A percentile compares a stretch with the other conserved stretches of the same genome.
Conservation (phyloP, 2,797 vertebrate species). For the Margarornis squamiger region DNA sequence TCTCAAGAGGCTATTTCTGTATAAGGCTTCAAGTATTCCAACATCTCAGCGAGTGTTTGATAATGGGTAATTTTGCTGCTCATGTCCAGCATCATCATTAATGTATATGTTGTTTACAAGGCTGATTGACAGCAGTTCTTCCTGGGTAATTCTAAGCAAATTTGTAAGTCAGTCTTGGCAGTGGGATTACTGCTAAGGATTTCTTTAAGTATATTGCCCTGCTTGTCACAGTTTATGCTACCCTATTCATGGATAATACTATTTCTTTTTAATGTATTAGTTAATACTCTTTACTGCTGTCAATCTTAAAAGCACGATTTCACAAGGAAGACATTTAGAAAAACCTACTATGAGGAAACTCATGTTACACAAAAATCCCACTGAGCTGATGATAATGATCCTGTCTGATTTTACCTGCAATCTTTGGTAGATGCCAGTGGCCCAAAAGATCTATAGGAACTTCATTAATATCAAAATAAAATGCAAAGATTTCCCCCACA, state of each 20-base stretch:
- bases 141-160: neutral
- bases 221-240: neutral
- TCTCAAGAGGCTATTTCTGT: slow-evolving; percentile 8
- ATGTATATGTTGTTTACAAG: neutral
- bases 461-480: neutral
- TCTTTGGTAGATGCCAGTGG: neutral
- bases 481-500: fast-evolving
- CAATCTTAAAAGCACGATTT: neutral
- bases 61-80: neutral
- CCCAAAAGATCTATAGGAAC: neutral
- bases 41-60: neutral
- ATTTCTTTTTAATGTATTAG: neutral
- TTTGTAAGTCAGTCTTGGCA: neutral
- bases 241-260: neutral
- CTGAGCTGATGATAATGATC: neutral
- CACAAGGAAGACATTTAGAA: neutral
- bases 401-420: neutral
- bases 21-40: neutral
- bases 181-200: neutral
- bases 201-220: neutral
- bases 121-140: neutral
- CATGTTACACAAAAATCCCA: neutral
- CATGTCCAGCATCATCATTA: neutral
- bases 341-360: neutral
- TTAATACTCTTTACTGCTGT: neutral